Evolutionary conservation across 2,113 vertebrate genomes (phyloP), one percentile per base, ranked within the genome.

Genomic region (Actenoides hombroni): DNA sequence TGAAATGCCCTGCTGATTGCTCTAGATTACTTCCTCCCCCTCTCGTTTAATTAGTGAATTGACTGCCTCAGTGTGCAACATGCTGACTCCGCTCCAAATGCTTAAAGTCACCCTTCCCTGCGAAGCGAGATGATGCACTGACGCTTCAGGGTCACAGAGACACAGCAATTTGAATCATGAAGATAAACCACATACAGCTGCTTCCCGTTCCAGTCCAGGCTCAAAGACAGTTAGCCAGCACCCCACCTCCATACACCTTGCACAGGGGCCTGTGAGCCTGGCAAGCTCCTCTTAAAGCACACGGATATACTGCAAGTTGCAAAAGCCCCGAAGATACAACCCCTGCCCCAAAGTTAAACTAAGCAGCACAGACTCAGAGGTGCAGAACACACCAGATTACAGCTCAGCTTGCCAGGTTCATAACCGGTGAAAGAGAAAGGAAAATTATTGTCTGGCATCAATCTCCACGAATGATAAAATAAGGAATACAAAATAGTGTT

Each of bases 1-100:
- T 79, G 76, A 86, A 96, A 95, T 77, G 69, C 73, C 87, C 92
- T 88, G 82, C 87, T 94, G 95, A 91, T 94, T 92, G 89, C 92
- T 88, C 82, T 54, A 84, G 77, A 88, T 94, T 81, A 88, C 67
- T 91, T 94, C 87, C 84, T 79, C 74, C 65, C 46, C 28, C 51
- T 81, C 60, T 85, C 28, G 2, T 71, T 94, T 87, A 94, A 96
- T 95, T 94, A 94, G 76, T 11, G 92, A 81, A 92, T 63, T 88
- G 82, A 84, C 77, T 90, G 88, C 65, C 67, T 85, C 33, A 73
- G 75, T 24, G 51, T 86, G 76, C 61, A 93, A 79, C 59, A 24
- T 48, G 51, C 80, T 56, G 79, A 86, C 88, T 81, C 63, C 64
- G 79, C 74, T 80, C 71, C 80, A 91, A 87, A 94, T 74, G 83